Evolutionary conservation across 2,888 invertebrate genomes (phyloP), one percentile per base, ranked within the genome.

Genomic region (Napeogenes inachia): DNA sequence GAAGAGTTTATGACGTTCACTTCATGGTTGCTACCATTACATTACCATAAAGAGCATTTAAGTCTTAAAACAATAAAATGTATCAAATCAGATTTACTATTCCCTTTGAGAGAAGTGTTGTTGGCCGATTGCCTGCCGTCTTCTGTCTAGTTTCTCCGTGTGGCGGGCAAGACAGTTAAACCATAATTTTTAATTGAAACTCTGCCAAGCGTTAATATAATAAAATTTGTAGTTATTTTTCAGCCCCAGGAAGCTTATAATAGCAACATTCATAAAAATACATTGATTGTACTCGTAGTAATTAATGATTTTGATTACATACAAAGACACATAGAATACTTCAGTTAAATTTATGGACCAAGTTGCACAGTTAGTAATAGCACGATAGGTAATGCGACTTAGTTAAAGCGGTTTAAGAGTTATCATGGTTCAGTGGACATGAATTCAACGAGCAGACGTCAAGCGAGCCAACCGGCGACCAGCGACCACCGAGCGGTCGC

Each of bases 111-210:
- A 50, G 79, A 75, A 75, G 65, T 74, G 71, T 76, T 79, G 78
- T 78, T 79, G 80, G 77, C 79, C 68, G 75, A 74, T 66, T 75
- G 81, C 77, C 75, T 75, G 80, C 77, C 75, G 76, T 73, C 73
- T 68, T 74, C 75, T 71, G 70, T 73, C 71, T 71, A 77, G 65
- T 64, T 70, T 71, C 69, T 70, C 75, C 73, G 75, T 77, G 76
- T 72, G 67, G 10, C 50, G 30, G 50, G 30, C 30, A 70, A 74
- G 77, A 75, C 78, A 73, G 75, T 85, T 81, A 83, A 85, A 82
- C 67, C 69, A 77, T 80, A 77, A 78, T 80, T 84, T 81, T 85
- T 85, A 83, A 87, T 87, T 86, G 77, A 85, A 82, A 78, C 74
- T 70, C 72, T 67, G 76, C 80, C 85, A 84, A 86, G 86, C 87